Conservation (phyloP, 2,113 vertebrate genomes). For the Erinaceus europaeus region DNA sequence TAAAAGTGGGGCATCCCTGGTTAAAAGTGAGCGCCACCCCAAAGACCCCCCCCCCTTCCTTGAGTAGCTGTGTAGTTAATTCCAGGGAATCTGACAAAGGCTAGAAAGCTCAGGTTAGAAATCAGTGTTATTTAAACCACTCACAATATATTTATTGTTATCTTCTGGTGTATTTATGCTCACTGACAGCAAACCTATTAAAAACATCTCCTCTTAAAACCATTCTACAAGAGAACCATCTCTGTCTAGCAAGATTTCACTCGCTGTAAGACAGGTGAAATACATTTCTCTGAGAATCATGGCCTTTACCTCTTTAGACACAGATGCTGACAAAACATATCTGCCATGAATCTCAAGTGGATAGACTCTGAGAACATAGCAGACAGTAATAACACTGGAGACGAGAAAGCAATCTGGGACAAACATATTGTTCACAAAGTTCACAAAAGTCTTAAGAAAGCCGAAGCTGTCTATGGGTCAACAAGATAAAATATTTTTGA, state of each 20-base stretch:
- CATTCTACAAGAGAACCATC: constrained; percentile 9
- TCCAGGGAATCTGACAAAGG: too few relatives aligned
- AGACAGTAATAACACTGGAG: not conserved
- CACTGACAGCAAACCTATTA: not conserved
- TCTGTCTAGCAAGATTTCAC: constrained; percentile 21
- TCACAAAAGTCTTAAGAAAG: not conserved
- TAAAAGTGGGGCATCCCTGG: not conserved
- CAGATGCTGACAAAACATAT: not conserved
- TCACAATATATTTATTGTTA: not conserved
- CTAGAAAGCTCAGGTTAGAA: too few relatives aligned
- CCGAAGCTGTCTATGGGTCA: not conserved
- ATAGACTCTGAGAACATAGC: not conserved
- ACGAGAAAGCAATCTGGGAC: not conserved
- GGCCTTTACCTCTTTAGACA: not conserved
- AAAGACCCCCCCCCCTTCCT: too few relatives aligned
- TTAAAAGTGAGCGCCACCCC: not conserved
- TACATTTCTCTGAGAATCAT: not conserved
- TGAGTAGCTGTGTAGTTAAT: too few relatives aligned
- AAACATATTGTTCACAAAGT: not conserved
- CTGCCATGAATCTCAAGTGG: not conserved
- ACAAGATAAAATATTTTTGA: constrained; percentile 37
- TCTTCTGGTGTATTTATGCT: not conserved
- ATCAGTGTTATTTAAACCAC: constrained; percentile 6
- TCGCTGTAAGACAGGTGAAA: not conserved
- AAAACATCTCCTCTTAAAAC: constrained; percentile 24